These are phyloP conservation scores for Drosophila navojoa DNA, from an alignment of 1,140 invertebrate genomes.

Conservation along the genomic window DNA sequence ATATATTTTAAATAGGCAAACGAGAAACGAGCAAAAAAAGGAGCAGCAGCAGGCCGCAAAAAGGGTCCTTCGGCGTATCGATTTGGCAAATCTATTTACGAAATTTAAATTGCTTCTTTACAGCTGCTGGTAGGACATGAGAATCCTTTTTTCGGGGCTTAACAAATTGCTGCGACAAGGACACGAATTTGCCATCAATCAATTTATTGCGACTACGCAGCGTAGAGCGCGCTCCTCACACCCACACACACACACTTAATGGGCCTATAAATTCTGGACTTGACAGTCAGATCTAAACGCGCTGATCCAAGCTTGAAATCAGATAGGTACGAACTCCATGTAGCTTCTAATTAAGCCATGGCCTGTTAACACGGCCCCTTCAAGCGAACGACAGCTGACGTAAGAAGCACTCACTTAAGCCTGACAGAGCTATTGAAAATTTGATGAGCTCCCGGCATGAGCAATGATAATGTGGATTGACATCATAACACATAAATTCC, in stretches of 20 bases:
- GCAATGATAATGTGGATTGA: slow-evolving; percentile 32
- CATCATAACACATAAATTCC: slow-evolving; percentile 41
- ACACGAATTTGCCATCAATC: slow-evolving; percentile 64
- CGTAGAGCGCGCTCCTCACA: background rate
- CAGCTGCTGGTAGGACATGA: slow-evolving; percentile 47
- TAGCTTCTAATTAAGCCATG: slow-evolving; percentile 32
- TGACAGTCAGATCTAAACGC: slow-evolving; percentile 26
- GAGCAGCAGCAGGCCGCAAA: slow-evolving; percentile 3
- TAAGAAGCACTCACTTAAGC: slow-evolving; percentile 45
- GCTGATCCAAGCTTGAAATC: background rate
- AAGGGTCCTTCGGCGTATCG: slow-evolving; percentile 44
- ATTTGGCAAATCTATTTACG: slow-evolving; percentile 58
- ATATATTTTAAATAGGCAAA: slow-evolving; percentile 69
- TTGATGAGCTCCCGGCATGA: slow-evolving; percentile 51
- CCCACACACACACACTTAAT: slow-evolving; percentile 38
- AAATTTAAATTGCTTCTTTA: slow-evolving; percentile 72
- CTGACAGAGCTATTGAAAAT: slow-evolving; percentile 59
- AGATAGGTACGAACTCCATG: background rate
- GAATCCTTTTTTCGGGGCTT: slow-evolving; percentile 57
- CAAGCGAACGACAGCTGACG: slow-evolving; percentile 40
- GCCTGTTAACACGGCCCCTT: slow-evolving; percentile 27
- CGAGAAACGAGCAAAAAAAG: background rate
- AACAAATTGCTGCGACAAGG: slow-evolving; percentile 47
- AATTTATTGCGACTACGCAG: slow-evolving; percentile 64
- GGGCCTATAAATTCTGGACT: slow-evolving; percentile 57